Evolutionary conservation across 2,113 vertebrate species (phyloP).

Genomic region (Mus spicilegus): DNA sequence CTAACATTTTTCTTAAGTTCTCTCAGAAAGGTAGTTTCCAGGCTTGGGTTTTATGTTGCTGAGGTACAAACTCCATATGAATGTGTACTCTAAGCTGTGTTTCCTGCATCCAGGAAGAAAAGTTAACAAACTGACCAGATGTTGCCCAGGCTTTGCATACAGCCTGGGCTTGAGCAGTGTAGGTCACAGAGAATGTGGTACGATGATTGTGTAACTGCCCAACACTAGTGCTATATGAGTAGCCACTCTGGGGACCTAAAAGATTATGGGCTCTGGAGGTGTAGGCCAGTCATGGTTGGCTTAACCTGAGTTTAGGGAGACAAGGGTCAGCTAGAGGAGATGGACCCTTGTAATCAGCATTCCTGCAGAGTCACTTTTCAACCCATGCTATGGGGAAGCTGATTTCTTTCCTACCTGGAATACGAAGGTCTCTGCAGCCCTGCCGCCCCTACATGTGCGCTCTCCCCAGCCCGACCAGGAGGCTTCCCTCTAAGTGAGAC

Average conservation of each 20-base stretch:
- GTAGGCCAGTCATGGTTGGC: background rate
- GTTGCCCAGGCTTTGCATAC: background rate
- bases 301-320: background rate
- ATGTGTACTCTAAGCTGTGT: background rate
- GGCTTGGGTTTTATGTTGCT: background rate
- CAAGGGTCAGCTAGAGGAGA: too few relatives aligned
- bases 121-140: background rate
- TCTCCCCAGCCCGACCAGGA: background rate
- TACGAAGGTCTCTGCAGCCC: too few relatives aligned
- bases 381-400: background rate
- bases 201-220: background rate
- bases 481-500: background rate
- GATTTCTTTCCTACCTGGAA: conserved; percentile 9
- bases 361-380: background rate
- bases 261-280: background rate
- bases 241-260: background rate
- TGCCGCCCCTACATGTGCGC: background rate
- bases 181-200: background rate
- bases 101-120: background rate
- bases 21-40: background rate
- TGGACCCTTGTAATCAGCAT: background rate
- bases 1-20: background rate
- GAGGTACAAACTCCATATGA: background rate
- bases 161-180: background rate
- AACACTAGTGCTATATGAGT: too few relatives aligned